Evolutionary conservation across 2,888 invertebrate genomes (phyloP).

Genomic region (Meghimatium bilineatum): DNA sequence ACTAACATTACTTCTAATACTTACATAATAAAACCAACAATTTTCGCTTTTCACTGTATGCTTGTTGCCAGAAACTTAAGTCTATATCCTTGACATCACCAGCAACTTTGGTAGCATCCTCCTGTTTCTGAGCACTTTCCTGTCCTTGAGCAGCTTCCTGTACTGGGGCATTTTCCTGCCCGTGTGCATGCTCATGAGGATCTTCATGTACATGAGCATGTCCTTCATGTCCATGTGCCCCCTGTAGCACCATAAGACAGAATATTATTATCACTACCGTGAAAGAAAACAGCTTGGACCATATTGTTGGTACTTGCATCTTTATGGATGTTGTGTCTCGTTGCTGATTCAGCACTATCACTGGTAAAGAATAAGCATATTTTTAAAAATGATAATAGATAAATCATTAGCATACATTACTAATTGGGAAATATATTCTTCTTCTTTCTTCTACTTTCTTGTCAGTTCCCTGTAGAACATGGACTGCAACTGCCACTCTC

Average conservation of each 20-base stretch:
- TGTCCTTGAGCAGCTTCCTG: too few relatives aligned
- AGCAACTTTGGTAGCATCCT: not conserved
- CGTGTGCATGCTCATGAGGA: too few relatives aligned
- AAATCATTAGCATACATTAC: too few relatives aligned
- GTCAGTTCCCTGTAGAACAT: too few relatives aligned
- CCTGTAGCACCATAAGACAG: not conserved
- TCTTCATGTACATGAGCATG: too few relatives aligned
- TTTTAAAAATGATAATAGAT: not conserved
- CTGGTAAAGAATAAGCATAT: not conserved
- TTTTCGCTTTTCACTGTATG: conserved; percentile 21
- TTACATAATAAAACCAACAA: conserved; percentile 36
- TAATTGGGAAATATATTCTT: too few relatives aligned
- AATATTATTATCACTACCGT: not conserved
- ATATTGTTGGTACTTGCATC: not conserved
- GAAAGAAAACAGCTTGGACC: not conserved
- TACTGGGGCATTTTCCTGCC: too few relatives aligned
- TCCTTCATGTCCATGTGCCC: too few relatives aligned
- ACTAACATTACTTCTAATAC: conserved; percentile 1
- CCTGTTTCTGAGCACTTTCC: not conserved
- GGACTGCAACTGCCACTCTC: too few relatives aligned
- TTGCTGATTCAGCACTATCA: not conserved
- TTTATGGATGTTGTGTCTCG: not conserved
- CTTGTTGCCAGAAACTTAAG: conserved; percentile 25
- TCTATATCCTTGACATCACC: conserved; percentile 10
- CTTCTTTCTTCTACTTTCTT: too few relatives aligned